Evolutionary conservation across 1,140 invertebrate genomes (phyloP), one percentile per base, ranked within the genome.

Genomic region (Rhynchophorus ferrugineus): DNA sequence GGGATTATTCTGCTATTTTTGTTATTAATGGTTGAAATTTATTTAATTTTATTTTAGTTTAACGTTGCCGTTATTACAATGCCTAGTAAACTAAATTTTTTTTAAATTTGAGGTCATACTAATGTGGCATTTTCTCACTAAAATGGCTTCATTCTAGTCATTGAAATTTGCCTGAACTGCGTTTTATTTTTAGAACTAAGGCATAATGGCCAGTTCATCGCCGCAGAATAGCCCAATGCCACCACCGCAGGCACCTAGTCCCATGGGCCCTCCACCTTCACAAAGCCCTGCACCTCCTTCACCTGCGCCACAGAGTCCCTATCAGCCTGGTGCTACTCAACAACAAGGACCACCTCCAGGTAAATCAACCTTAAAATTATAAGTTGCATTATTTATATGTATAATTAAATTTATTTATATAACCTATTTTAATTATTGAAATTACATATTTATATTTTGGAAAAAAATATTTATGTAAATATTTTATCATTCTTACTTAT

Each of bases 171-270:
- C n/a, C n/a, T n/a, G n/a, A n/a, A n/a, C n/a, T n/a, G n/a, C n/a
- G n/a, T 11, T 18, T n/a, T 9, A 3, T 24, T 44, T 29, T 44
- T 44, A 44, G 21, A 2, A 29, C 36, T 49, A 33, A 16, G 20
- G 20, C 2, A 18, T 11, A 3, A 83, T 87, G 85, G 81, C 84
- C 65, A 87, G 84, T 71, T 84, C 84, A 35, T 87, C 84, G 54
- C 84, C 85, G 38, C 82, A 84, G 68, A 85, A 78, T 49, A 86
- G 84, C 61, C 85, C 85, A 18, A 87, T 87, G 85, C 84, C 85
- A 5, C 85, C 85, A 9, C 84, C 85, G 8, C 85, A 86, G 65
- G 81, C 82, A 22, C 84, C 84, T 11, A 86, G 85, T 9, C 85
- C 84, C 6, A 78, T 79, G 49, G 83, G 81, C 6, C 50, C 51